Conservation (phyloP, 2,113 vertebrate genomes). For the Oceanodroma tethys region DNA sequence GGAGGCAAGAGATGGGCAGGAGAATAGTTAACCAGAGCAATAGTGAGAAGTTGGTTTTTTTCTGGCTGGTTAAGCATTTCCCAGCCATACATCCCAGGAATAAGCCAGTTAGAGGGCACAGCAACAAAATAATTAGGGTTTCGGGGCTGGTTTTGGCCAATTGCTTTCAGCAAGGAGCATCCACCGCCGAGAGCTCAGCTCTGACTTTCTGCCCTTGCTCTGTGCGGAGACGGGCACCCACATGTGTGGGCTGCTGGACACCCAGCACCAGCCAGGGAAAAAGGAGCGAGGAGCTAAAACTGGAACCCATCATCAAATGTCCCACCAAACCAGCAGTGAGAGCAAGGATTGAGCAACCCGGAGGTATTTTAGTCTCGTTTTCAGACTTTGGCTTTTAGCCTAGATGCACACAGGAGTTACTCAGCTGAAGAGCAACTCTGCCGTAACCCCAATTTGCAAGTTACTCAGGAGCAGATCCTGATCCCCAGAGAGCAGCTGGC, state of each 20-base stretch:
- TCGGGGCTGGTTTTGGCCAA: neutral
- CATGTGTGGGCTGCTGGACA: neutral
- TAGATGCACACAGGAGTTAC: neutral
- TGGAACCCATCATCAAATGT: neutral
- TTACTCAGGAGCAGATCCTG: neutral
- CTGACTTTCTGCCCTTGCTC: neutral
- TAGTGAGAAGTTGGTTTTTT: neutral
- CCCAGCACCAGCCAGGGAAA: neutral
- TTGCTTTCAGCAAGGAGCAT: neutral
- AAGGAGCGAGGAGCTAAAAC: neutral
- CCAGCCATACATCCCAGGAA: neutral
- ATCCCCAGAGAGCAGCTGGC: neutral
- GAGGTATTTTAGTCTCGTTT: neutral
- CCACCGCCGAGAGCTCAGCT: accelerated
- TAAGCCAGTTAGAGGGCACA: neutral
- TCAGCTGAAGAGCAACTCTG: neutral
- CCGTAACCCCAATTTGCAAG: accelerated
- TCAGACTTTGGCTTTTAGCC: neutral
- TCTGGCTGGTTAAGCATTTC: neutral
- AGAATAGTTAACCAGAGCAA: neutral
- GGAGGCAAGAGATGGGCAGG: neutral
- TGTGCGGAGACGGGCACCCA: accelerated
- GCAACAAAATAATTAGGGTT: neutral
- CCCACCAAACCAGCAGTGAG: neutral
- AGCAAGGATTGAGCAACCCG: neutral